Base-by-base conservation (phyloP, 1,140 invertebrate species). In the Drosophila sturtevanti region DNA sequence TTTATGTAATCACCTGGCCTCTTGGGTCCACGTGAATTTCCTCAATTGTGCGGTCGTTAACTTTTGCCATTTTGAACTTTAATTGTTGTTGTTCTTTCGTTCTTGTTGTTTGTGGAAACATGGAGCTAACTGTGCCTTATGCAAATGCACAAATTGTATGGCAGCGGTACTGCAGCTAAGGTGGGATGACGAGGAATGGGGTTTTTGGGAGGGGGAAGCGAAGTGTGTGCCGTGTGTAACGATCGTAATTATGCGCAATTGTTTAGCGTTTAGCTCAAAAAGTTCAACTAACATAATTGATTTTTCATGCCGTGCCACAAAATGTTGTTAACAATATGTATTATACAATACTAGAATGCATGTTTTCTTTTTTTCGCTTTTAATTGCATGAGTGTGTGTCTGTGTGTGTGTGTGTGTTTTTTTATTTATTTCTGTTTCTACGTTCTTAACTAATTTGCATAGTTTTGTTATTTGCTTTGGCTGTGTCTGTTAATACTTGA, bases 181-280 rank as follows among this genome's bases (percentile, higher is more conserved):
- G 6, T 48, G 1, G 4, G 37, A 14, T 38, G 12, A 4, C 37
- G 5, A 44, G 41, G 41, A n/a, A 10, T 18, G 16, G 41, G 4
- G n/a, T 75, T n/a, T n/a, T n/a, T n/a, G 27, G 34, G 59, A 55
- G 21, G 59, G 64, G 51, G 21, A 41, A 35, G 31, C 24, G 21
- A 35, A 48, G 24, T 31, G 38, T 37, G 54, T 21, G 18, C 10
- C 21, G 35, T 44, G 38, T 56, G 67, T 18, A 68, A 63, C 66
- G 60, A 63, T 71, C 69, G 72, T 89, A 80, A 89, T 89, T 89
- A 89, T 89, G 84, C 84, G 85, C 84, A 87, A 89, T 87, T 89
- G 84, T 84, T 87, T 87, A 86, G 82, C 75, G 75, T 75, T 85
- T 81, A 86, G 77, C 81, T 86, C 54, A 31, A 60, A 79, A 75